Conservation (phyloP, 2,113 vertebrate species). For the Cephalophus harveyi region DNA sequence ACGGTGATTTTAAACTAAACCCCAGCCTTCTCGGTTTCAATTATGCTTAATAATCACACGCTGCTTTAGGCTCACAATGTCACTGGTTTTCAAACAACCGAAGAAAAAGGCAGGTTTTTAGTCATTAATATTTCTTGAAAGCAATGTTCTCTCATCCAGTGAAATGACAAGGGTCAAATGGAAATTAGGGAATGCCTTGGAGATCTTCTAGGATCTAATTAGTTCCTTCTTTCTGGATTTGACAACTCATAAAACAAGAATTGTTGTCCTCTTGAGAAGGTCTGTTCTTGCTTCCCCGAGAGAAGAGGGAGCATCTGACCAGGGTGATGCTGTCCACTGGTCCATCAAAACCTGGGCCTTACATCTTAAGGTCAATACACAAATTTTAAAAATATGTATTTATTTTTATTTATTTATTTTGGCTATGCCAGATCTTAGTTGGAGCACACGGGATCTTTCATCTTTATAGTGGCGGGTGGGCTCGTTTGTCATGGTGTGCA, state of each 20-base stretch:
- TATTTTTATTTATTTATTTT: background rate
- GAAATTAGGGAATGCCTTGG: background rate
- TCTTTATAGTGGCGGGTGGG: background rate
- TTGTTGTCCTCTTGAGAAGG: background rate
- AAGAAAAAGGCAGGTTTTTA: background rate
- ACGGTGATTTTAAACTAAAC: background rate
- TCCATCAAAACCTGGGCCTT: constrained; percentile 19
- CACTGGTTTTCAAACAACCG: background rate
- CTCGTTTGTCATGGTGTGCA: background rate
- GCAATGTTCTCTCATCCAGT: background rate
- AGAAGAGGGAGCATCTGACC: background rate
- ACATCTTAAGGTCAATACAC: constrained; percentile 30
- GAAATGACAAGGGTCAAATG: background rate
- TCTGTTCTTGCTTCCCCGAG: background rate
- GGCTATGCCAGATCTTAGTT: background rate
- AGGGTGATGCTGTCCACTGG: background rate
- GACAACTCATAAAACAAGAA: background rate
- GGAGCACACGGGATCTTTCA: background rate
- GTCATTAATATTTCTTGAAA: background rate
- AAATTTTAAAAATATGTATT: constrained; percentile 33
- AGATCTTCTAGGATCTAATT: background rate
- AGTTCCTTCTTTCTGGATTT: background rate
- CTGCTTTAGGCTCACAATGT: background rate
- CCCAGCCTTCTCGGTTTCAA: background rate
- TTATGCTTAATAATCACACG: background rate